These are phyloP conservation scores for Polypterus bichir DNA, from an alignment of 2,113 vertebrate species.

Conservation along the genomic window DNA sequence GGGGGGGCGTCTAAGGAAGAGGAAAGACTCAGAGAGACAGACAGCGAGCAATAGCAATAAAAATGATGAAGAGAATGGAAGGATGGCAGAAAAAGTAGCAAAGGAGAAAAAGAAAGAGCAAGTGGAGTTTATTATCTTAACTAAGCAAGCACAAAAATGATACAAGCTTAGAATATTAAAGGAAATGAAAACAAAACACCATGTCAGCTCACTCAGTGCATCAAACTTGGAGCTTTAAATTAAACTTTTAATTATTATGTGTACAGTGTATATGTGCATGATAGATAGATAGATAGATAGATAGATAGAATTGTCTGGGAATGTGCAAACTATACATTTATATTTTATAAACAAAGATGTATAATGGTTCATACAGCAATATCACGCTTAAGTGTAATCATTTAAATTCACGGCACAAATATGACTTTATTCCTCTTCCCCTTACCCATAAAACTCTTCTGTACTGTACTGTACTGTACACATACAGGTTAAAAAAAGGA, in stretches of 20 bases:
- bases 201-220: too few relatives aligned
- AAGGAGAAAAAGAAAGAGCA: constrained; percentile 6
- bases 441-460: too few relatives aligned
- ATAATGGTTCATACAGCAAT: neutral
- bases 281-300: constrained; percentile 18
- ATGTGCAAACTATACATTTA: constrained; percentile 3
- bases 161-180: constrained; percentile 35
- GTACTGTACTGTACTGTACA: neutral
- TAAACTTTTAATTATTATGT: too few relatives aligned
- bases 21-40: neutral
- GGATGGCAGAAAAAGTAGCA: constrained; percentile 1
- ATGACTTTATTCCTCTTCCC: too few relatives aligned
- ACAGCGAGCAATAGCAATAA: neutral
- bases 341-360: neutral
- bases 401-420: neutral
- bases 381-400: neutral
- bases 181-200: too few relatives aligned
- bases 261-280: too few relatives aligned
- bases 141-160: constrained; percentile 53
- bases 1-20: neutral
- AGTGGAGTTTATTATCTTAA: constrained; percentile 11
- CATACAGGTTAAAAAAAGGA: neutral
- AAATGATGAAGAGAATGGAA: neutral
- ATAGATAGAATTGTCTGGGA: constrained; percentile 44
- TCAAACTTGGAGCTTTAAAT: too few relatives aligned